Evolutionary conservation across 2,797 vertebrate genomes (phyloP).

Genomic region (Oophaga sylvatica): DNA sequence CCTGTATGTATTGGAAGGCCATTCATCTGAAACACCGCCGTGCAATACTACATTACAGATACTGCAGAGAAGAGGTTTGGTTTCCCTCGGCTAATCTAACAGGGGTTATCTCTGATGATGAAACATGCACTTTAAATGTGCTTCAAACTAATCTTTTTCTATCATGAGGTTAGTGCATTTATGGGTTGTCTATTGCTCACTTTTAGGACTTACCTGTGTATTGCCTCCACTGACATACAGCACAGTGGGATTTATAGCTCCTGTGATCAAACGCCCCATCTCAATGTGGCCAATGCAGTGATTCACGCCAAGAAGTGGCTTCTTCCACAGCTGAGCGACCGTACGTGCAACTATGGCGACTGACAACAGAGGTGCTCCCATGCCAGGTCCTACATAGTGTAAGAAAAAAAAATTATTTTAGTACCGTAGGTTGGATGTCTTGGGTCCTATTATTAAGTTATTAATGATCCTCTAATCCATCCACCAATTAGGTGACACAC

Average conservation of each 20-base stretch:
- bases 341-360: conserved; percentile 89
- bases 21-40: too few relatives aligned
- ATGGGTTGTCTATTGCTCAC: not conserved
- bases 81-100: too few relatives aligned
- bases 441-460: too few relatives aligned
- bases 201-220: conserved; percentile 80
- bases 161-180: not conserved
- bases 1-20: too few relatives aligned
- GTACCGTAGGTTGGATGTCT: too few relatives aligned
- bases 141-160: not conserved
- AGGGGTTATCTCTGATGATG: too few relatives aligned
- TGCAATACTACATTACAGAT: too few relatives aligned
- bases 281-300: conserved; percentile 95
- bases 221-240: conserved; percentile 94
- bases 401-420: not conserved
- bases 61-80: too few relatives aligned
- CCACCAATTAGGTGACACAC: too few relatives aligned
- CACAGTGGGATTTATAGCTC: conserved; percentile 84
- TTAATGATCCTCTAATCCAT: too few relatives aligned
- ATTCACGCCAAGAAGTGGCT: conserved; percentile 88
- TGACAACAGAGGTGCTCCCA: conserved; percentile 87
- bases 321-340: conserved; percentile 87
- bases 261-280: conserved; percentile 90
- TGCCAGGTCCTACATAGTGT: conserved; percentile 83
- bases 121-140: not conserved